phyloP scores from a whole-genome alignment of 2,888 invertebrate genomes.

The Fabriciana adippe region DNA sequence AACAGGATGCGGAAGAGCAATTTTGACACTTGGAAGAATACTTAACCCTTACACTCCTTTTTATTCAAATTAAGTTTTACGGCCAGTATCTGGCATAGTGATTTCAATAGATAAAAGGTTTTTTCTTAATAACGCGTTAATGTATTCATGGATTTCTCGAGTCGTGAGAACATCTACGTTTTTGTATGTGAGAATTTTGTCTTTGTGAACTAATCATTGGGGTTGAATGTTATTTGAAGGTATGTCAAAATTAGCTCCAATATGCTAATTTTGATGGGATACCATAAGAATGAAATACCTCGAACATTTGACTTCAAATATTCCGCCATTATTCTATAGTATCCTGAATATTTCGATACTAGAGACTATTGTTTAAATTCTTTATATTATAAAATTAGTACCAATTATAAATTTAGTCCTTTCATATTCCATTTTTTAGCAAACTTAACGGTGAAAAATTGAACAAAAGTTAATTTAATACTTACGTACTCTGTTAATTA shows the following conservation, averaged over 20 bases:
- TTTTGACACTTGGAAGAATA: conserved; percentile 80
- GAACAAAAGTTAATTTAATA: conserved; percentile 12
- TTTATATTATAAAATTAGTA: too few relatives aligned
- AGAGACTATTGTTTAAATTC: too few relatives aligned
- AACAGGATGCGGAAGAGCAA: conserved; percentile 74
- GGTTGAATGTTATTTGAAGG: conserved; percentile 74
- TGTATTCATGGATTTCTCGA: conserved; percentile 68
- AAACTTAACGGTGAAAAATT: neutral
- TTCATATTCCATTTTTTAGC: conserved; percentile 1
- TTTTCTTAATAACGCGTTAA: conserved; percentile 61
- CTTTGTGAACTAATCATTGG: conserved; percentile 68
- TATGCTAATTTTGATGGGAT: conserved; percentile 64
- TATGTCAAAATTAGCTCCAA: conserved; percentile 75
- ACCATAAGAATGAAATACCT: neutral
- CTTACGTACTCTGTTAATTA: conserved; percentile 10
- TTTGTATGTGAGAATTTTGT: conserved; percentile 62
- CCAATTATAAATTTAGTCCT: too few relatives aligned
- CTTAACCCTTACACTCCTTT: conserved; percentile 66
- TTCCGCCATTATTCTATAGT: too few relatives aligned
- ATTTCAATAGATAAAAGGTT: conserved; percentile 66
- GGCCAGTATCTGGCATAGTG: conserved; percentile 55
- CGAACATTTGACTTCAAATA: neutral
- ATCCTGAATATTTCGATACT: too few relatives aligned
- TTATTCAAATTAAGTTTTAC: conserved; percentile 71
- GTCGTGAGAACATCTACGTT: conserved; percentile 63